phyloP scores from a whole-genome alignment of 2,888 invertebrate species.

The Trichopria drosophilae region DNA sequence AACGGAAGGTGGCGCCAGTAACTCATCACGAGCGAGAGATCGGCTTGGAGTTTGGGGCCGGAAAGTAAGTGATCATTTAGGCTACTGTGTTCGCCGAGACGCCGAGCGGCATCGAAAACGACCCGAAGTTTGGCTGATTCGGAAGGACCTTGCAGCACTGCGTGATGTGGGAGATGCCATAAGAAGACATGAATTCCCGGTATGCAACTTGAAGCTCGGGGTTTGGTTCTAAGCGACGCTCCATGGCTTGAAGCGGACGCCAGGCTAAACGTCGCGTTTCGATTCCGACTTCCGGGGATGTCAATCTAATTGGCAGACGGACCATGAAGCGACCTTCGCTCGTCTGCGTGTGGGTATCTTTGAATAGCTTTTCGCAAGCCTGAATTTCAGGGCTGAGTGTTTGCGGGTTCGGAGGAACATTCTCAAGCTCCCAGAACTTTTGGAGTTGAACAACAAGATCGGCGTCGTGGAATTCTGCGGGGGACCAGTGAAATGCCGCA shows the following conservation, averaged over 20 bases:
- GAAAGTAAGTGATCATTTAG: too few relatives aligned
- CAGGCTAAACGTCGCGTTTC: background rate
- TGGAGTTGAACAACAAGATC: too few relatives aligned
- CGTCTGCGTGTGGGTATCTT: too few relatives aligned
- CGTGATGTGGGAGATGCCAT: constrained; percentile 3
- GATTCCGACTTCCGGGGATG: background rate
- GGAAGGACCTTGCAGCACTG: background rate
- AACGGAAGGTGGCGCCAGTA: too few relatives aligned
- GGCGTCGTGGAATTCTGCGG: too few relatives aligned
- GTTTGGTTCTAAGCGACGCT: background rate
- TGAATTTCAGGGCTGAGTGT: too few relatives aligned
- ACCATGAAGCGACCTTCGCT: background rate
- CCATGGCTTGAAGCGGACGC: background rate
- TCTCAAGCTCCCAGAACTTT: too few relatives aligned
- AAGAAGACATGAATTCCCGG: background rate
- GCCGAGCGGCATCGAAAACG: background rate
- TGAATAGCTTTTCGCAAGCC: too few relatives aligned
- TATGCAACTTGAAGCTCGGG: background rate
- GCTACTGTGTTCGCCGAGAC: background rate
- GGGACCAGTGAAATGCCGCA: too few relatives aligned
- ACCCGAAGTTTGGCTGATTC: background rate
- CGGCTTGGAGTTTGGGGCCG: too few relatives aligned
- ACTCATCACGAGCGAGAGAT: too few relatives aligned
- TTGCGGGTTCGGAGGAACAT: too few relatives aligned
- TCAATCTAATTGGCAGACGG: background rate